phyloP scores from a whole-genome alignment of 2,888 invertebrate species.

The Liopterus haemorrhoidalis region DNA sequence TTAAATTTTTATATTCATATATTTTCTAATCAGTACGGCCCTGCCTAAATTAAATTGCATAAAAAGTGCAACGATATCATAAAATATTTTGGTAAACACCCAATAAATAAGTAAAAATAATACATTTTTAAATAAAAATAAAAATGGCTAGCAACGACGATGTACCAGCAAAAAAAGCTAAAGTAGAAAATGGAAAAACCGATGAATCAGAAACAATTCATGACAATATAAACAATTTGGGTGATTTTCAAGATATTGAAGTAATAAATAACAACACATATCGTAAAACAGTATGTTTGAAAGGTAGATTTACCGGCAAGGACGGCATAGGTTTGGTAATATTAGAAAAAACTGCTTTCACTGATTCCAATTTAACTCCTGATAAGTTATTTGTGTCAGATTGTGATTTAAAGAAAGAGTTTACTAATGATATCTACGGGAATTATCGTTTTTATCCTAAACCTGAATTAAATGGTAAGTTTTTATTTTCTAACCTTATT shows the following conservation, averaged over 20 bases:
- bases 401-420: conserved; percentile 56
- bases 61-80: too few relatives aligned
- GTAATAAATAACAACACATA: conserved; percentile 67
- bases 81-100: too few relatives aligned
- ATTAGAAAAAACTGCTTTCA: conserved; percentile 77
- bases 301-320: conserved; percentile 61
- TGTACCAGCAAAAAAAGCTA: too few relatives aligned
- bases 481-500: conserved; percentile 9
- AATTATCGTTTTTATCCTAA: conserved; percentile 65
- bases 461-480: conserved; percentile 54
- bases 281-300: conserved; percentile 63
- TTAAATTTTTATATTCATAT: too few relatives aligned
- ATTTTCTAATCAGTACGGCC: too few relatives aligned
- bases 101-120: too few relatives aligned
- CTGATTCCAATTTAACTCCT: conserved; percentile 54
- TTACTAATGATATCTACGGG: conserved; percentile 80
- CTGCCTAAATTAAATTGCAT: too few relatives aligned
- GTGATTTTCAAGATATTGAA: conserved; percentile 60
- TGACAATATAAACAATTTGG: conserved; percentile 48
- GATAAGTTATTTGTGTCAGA: conserved; percentile 54
- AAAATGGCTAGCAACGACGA: too few relatives aligned
- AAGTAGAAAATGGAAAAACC: too few relatives aligned
- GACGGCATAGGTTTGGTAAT: conserved; percentile 64
- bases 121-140: too few relatives aligned
- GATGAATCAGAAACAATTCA: conserved; percentile 37